phyloP scores from a whole-genome alignment of 2,888 invertebrate genomes.

The Drosophila infuscata region DNA sequence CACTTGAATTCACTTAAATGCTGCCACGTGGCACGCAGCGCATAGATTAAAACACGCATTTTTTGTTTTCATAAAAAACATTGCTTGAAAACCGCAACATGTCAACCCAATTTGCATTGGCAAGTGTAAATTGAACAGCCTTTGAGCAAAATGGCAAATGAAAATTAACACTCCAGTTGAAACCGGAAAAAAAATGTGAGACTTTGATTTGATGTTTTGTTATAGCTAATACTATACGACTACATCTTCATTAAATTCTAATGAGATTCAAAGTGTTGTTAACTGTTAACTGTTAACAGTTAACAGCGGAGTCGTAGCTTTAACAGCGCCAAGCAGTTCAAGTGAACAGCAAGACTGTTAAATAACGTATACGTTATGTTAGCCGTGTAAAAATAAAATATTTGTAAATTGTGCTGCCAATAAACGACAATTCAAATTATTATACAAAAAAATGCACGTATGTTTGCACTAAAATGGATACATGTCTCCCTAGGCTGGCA shows the following conservation, averaged over 20 bases:
- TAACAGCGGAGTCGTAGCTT: background rate
- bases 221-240: conserved; percentile 33
- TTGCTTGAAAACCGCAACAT: background rate
- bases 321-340: conserved; percentile 36
- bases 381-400: background rate
- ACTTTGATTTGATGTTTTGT: conserved; percentile 13
- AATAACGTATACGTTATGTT: conserved; percentile 24
- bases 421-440: conserved; percentile 25
- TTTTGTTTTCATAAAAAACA: conserved; percentile 14
- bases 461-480: background rate
- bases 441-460: background rate
- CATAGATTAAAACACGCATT: background rate
- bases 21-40: background rate
- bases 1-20: background rate
- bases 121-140: conserved; percentile 37
- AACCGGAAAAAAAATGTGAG: conserved; percentile 5
- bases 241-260: conserved; percentile 31
- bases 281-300: conserved; percentile 24
- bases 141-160: conserved; percentile 20
- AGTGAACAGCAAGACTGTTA: conserved; percentile 8
- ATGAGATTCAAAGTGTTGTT: conserved; percentile 9
- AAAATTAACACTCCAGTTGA: conserved; percentile 23
- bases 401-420: background rate
- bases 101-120: conserved; percentile 38
- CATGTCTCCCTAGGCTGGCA: background rate